phyloP scores from a whole-genome alignment of 2,797 vertebrate genomes.

The Spinus olivaceus region DNA sequence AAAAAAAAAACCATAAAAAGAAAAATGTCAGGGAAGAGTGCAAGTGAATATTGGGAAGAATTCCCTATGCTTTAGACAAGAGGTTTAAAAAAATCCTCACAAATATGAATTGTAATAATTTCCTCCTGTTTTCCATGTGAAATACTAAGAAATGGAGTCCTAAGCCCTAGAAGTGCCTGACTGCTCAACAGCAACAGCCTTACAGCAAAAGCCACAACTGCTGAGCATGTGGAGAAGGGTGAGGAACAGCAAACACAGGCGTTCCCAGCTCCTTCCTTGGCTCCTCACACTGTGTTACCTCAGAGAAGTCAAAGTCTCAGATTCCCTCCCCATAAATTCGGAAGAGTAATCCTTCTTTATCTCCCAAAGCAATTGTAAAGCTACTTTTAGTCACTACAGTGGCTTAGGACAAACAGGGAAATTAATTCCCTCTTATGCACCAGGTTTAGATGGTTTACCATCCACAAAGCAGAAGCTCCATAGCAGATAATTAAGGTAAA shows the following conservation, averaged over 20 bases:
- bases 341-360: not conserved
- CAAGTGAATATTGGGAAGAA: not conserved
- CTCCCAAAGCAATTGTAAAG: not conserved
- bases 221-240: not conserved
- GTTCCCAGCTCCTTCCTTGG: not conserved
- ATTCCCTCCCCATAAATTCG: not conserved
- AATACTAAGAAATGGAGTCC: not conserved
- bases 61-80: not conserved
- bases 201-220: rapidly evolving
- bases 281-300: not conserved
- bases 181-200: not conserved
- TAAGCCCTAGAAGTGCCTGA: not conserved
- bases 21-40: not conserved
- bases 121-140: not conserved
- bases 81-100: not conserved
- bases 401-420: not conserved
- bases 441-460: not conserved
- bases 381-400: not conserved
- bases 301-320: not conserved
- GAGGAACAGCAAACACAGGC: not conserved
- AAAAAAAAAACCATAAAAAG: not conserved
- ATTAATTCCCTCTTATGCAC: not conserved
- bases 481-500: not conserved
- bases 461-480: not conserved
- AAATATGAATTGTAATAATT: not conserved